A percentile compares a stretch with the other conserved stretches of the same genome.
Conservation (phyloP, 2,888 invertebrate species). For the Ophion ellenae region DNA sequence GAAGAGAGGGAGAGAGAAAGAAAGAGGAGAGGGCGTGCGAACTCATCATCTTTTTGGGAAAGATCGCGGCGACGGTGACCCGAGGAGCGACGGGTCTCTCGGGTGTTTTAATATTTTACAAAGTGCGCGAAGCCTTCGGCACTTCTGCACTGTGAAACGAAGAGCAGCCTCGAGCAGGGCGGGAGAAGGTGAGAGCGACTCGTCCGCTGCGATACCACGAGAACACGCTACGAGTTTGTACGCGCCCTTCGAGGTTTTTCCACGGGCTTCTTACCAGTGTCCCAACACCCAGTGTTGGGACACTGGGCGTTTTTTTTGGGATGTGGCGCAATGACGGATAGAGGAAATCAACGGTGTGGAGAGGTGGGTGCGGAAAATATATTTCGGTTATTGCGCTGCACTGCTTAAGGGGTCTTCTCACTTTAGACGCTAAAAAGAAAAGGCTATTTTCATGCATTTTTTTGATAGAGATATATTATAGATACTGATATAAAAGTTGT, state of each 20-base stretch:
- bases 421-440: too few relatives aligned
- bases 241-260: conserved; percentile 43
- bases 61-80: conserved; percentile 56
- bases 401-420: not conserved
- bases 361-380: conserved; percentile 7
- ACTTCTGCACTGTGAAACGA: conserved; percentile 47
- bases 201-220: conserved; percentile 29
- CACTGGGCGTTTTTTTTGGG: not conserved
- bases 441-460: too few relatives aligned
- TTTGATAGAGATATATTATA: too few relatives aligned
- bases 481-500: too few relatives aligned
- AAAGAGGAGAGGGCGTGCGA: conserved; percentile 45
- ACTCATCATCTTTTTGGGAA: conserved; percentile 62
- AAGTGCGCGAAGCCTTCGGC: conserved; percentile 58
- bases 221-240: not conserved
- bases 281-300: not conserved
- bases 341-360: conserved; percentile 12
- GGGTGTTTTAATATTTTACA: conserved; percentile 73
- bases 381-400: conserved; percentile 11
- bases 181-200: conserved; percentile 18
- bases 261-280: conserved; percentile 40
- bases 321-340: conserved; percentile 15
- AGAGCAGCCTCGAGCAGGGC: conserved; percentile 49
- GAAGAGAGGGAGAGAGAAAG: conserved; percentile 3
- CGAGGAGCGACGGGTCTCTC: conserved; percentile 66